These are phyloP conservation scores for Rhamphomyia laevipes DNA, from an alignment of 2,888 invertebrate species.

Conservation along the genomic window DNA sequence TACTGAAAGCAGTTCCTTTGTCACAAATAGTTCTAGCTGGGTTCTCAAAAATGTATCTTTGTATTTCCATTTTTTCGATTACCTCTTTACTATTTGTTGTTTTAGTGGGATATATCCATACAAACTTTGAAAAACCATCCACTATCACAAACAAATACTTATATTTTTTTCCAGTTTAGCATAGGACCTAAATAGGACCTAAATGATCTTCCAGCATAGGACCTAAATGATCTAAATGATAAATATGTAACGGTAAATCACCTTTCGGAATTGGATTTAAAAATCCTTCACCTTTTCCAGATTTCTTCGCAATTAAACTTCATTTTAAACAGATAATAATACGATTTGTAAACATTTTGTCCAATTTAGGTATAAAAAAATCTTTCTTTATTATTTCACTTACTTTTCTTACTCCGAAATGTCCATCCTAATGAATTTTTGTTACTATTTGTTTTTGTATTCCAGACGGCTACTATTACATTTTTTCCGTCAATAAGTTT, in stretches of 20 bases:
- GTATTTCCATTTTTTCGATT: constrained; percentile 17
- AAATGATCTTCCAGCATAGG: constrained; percentile 10
- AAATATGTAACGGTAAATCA: constrained; percentile 8
- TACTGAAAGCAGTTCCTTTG: constrained; percentile 15
- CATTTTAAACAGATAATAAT: constrained; percentile 13
- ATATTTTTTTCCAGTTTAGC: constrained; percentile 9
- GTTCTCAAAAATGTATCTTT: constrained; percentile 7
- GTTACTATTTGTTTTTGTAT: constrained; percentile 12
- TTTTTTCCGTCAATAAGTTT: constrained; percentile 6
- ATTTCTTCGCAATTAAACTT: constrained; percentile 11
- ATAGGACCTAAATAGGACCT: constrained; percentile 8
- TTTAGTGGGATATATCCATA: constrained; percentile 13
- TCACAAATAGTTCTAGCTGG: constrained; percentile 12
- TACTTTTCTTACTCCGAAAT: constrained; percentile 11
- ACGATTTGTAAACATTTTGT: not conserved
- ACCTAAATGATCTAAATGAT: constrained; percentile 9
- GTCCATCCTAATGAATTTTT: constrained; percentile 8
- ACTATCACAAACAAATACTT: constrained; percentile 10
- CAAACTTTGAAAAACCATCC: constrained; percentile 8
- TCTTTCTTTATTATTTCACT: constrained; percentile 10
- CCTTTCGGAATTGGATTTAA: constrained; percentile 11
- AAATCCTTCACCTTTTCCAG: constrained; percentile 8
- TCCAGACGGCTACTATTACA: constrained; percentile 7
- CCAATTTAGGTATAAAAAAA: constrained; percentile 9
- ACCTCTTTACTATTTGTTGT: constrained; percentile 21